A percentile compares a stretch with the other conserved stretches of the same genome.
Evolutionary conservation across 2,113 vertebrate species (phyloP).

Genomic region (Tylochromis polylepis): DNA sequence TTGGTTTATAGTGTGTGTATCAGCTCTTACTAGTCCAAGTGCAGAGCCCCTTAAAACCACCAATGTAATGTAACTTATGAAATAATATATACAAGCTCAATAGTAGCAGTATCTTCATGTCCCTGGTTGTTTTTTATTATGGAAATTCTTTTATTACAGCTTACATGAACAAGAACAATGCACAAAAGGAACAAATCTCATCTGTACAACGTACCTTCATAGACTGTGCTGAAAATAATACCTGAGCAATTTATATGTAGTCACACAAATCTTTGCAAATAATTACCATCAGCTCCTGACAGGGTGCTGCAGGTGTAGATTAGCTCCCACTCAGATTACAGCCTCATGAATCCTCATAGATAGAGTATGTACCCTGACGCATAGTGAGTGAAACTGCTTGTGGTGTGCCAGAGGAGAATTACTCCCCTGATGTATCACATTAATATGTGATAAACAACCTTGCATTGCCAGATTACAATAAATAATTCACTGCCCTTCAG

Average conservation of each 20-base stretch:
- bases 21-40: background rate
- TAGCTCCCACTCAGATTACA: conserved; percentile 61
- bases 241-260: conserved; percentile 40
- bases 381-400: conserved; percentile 58
- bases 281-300: conserved; percentile 39
- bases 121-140: background rate
- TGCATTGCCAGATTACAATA: conserved; percentile 78
- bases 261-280: conserved; percentile 31
- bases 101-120: background rate
- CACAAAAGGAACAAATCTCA: background rate
- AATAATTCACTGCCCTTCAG: conserved; percentile 78
- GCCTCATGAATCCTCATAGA: conserved; percentile 64
- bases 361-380: conserved; percentile 45
- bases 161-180: background rate
- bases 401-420: conserved; percentile 69
- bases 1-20: background rate
- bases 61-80: background rate
- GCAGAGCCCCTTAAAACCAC: background rate
- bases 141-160: background rate
- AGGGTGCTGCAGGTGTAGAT: conserved; percentile 64
- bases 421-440: conserved; percentile 77
- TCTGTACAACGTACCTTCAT: conserved; percentile 6
- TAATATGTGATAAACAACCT: conserved; percentile 79
- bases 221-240: conserved; percentile 21
- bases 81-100: background rate